phyloP scores from a whole-genome alignment of 2,113 vertebrate species.

The Heterotis niloticus region DNA sequence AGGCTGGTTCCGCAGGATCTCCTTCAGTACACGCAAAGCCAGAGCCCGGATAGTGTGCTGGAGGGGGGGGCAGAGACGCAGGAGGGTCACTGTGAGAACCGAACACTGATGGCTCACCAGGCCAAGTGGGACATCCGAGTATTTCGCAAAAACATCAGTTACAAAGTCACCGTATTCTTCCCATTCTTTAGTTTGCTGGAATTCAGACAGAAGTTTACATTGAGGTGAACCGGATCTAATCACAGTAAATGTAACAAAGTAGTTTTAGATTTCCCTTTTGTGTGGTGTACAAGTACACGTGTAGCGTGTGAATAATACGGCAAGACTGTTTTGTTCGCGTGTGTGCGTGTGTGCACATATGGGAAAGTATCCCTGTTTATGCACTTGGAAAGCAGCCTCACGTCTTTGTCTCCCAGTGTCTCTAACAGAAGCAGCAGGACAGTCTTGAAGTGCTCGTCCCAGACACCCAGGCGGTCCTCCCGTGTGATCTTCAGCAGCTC shows the following conservation, averaged over 20 bases:
- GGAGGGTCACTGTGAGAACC: neutral
- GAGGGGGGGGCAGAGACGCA: neutral
- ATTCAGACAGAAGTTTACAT: too few relatives aligned
- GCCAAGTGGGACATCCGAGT: neutral
- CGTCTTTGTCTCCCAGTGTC: conserved; percentile 94
- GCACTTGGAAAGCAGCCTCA: conserved; percentile 50
- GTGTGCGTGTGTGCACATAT: neutral
- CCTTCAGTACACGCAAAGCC: conserved; percentile 86
- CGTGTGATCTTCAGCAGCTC: conserved; percentile 93
- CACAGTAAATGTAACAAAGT: too few relatives aligned
- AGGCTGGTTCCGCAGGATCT: conserved; percentile 94
- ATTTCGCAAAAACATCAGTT: too few relatives aligned
- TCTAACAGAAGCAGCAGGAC: conserved; percentile 92
- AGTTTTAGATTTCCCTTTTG: too few relatives aligned
- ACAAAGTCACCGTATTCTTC: too few relatives aligned
- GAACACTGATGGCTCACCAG: neutral
- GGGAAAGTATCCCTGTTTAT: neutral
- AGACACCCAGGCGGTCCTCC: conserved; percentile 88
- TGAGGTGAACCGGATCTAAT: too few relatives aligned
- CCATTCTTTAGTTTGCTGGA: too few relatives aligned
- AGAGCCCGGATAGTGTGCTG: conserved; percentile 92
- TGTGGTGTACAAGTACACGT: too few relatives aligned
- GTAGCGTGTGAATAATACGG: too few relatives aligned
- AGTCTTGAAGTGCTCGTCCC: conserved; percentile 98
- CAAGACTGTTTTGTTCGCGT: neutral